These are phyloP conservation scores for Microtus richardsoni DNA, from an alignment of 2,113 vertebrate genomes.

Conservation along the genomic window DNA sequence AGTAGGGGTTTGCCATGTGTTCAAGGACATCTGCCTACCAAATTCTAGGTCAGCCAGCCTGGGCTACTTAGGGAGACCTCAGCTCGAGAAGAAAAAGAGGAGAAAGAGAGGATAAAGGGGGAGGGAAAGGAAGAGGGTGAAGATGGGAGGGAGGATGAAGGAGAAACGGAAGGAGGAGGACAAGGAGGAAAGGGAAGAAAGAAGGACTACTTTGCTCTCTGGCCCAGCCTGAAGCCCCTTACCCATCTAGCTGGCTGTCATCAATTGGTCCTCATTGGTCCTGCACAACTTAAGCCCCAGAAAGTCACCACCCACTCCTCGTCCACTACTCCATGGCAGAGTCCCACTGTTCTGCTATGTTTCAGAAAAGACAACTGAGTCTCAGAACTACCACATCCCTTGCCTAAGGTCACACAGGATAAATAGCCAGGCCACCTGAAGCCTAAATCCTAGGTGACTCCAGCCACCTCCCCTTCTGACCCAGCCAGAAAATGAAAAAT, in stretches of 20 bases:
- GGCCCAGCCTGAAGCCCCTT: background rate
- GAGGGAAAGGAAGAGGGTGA: too few species aligned
- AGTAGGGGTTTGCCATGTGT: too few species aligned
- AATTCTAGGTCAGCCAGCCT: background rate
- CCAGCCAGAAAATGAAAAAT: background rate
- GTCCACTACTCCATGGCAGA: rapidly evolving
- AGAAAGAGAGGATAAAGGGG: background rate
- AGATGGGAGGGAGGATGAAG: too few species aligned
- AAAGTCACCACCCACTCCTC: background rate
- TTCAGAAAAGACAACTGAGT: background rate
- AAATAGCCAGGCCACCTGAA: background rate
- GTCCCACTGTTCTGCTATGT: background rate
- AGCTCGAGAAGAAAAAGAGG: background rate
- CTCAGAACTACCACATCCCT: background rate
- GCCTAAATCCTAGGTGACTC: background rate
- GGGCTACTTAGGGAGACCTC: background rate
- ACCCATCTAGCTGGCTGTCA: background rate
- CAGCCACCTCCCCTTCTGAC: background rate
- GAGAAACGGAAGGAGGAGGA: too few species aligned
- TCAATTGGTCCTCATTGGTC: too few species aligned
- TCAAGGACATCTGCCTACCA: too few species aligned
- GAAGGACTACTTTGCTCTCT: too few species aligned
- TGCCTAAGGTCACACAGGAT: background rate
- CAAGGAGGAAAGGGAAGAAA: background rate
- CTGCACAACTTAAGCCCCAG: background rate